phyloP scores from a whole-genome alignment of 2,797 vertebrate species.

The Chloroceryle inda region DNA sequence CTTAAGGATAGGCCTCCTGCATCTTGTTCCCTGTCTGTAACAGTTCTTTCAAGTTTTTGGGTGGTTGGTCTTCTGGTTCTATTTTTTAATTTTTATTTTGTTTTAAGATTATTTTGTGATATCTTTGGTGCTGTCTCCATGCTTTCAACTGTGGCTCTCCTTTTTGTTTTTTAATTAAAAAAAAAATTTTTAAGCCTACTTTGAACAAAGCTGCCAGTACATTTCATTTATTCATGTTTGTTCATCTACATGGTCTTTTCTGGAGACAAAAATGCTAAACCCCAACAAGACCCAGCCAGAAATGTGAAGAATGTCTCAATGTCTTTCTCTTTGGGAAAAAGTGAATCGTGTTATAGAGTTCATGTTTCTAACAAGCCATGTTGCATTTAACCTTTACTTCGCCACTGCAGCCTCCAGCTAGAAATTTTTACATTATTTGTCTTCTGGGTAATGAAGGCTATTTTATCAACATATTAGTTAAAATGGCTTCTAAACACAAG shows the following conservation, averaged over 20 bases:
- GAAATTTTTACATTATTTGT: background rate
- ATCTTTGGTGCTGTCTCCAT: background rate
- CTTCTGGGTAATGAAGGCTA: background rate
- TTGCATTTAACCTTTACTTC: background rate
- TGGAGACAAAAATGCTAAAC: constrained; percentile 17
- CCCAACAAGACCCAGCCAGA: background rate
- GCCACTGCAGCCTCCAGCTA: background rate
- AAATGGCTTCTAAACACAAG: background rate
- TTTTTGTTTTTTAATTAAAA: background rate
- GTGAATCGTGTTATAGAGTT: background rate
- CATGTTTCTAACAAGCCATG: background rate
- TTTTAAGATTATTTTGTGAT: background rate
- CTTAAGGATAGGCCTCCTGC: background rate
- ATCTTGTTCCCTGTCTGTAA: background rate
- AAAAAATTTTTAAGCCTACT: background rate
- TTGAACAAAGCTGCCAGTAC: background rate
- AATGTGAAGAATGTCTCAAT: background rate
- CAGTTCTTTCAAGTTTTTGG: background rate
- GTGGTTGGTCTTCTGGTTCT: background rate
- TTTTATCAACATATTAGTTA: background rate
- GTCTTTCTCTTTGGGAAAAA: background rate
- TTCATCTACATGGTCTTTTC: background rate
- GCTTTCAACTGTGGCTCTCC: background rate
- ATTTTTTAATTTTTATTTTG: background rate
- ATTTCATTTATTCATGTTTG: background rate